Evolutionary conservation across 1,140 invertebrate genomes (phyloP), one percentile per base, ranked within the genome.

Genomic region (Paracyclopina nana): DNA sequence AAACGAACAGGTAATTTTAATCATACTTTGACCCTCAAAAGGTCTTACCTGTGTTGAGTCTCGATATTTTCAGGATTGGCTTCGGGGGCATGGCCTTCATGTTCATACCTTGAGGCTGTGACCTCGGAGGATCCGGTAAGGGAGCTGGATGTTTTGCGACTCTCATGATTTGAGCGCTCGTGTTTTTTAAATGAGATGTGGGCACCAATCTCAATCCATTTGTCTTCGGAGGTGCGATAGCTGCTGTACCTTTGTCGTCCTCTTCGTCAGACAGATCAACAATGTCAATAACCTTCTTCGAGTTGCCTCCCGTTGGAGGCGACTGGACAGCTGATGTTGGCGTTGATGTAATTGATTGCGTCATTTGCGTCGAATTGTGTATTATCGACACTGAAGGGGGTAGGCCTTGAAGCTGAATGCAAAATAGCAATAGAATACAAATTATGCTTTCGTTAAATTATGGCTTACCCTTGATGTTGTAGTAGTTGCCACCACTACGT

Each of bases 261-360:
- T 44, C 42, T 24, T 44, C 42, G 24, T 44, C 42, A 5, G 42
- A 44, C 4, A 44, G 24, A 44, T 44, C 42, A 44, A 44, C 24
- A 18, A 44, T 6, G 24, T 44, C 42, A 20, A 44, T 44, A 12
- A 44, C 42, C 12, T 25, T 22, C 16, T 38, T 38, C 34, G 34
- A 12, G 5, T 14, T 4, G 12, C 14, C 24, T 4, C 5, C 24
- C 12, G 42, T 44, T 14, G 16, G 42, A 44, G 24, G 42, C 18
- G 4, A 18, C 14, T 44, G 42, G 5, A n/a, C 14, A 12, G 24
- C 12, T 4, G 2, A 2, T 3, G 2, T 5, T 20, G n/a, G 24
- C 3, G 24, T 18, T 44, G 2, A 14, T 6, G 42, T 20, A 22
- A 12, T 44, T 44, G 16, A 8, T 9, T 8, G 29, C n/a, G 29